Evolutionary conservation across 2,113 vertebrate species (phyloP).

Genomic region (Bostrychus sinensis): DNA sequence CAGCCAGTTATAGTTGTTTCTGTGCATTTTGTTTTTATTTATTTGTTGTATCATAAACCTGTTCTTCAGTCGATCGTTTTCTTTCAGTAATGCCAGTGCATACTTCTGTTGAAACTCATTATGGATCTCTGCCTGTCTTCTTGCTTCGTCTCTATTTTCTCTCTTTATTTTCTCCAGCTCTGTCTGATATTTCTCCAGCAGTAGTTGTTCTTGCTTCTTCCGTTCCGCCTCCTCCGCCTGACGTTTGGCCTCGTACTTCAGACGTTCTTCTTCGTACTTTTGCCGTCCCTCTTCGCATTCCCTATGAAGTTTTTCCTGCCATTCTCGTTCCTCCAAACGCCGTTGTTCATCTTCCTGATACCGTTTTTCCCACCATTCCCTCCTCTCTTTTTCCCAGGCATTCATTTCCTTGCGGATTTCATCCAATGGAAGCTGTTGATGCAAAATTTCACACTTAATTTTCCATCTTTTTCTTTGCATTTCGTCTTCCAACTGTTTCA

Average conservation of each 20-base stretch:
- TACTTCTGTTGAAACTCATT: conserved; percentile 2
- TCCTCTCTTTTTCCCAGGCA: conserved; percentile 8
- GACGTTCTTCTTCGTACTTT: not conserved
- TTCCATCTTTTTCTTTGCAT: not conserved
- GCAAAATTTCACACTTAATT: not conserved
- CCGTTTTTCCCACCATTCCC: conserved; percentile 9
- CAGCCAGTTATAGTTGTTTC: not conserved
- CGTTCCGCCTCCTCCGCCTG: not conserved
- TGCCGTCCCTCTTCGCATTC: not conserved
- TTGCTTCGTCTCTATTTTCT: conserved; percentile 18
- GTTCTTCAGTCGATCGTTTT: rapidly evolving
- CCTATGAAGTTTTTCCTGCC: not conserved
- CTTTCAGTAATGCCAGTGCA: not conserved
- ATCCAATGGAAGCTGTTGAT: not conserved
- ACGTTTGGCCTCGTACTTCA: not conserved
- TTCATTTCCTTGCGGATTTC: not conserved
- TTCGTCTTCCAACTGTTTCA: not conserved
- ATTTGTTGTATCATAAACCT: not conserved
- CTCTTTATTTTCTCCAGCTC: not conserved
- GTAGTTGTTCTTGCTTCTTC: not conserved
- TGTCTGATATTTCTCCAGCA: not conserved
- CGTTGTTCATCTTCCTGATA: conserved; percentile 4
- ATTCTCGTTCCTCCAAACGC: not conserved
- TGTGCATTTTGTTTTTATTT: rapidly evolving
- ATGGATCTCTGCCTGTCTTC: conserved; percentile 24